Base-by-base conservation (phyloP, 2,113 vertebrate genomes). In the Notiomystis cincta region DNA sequence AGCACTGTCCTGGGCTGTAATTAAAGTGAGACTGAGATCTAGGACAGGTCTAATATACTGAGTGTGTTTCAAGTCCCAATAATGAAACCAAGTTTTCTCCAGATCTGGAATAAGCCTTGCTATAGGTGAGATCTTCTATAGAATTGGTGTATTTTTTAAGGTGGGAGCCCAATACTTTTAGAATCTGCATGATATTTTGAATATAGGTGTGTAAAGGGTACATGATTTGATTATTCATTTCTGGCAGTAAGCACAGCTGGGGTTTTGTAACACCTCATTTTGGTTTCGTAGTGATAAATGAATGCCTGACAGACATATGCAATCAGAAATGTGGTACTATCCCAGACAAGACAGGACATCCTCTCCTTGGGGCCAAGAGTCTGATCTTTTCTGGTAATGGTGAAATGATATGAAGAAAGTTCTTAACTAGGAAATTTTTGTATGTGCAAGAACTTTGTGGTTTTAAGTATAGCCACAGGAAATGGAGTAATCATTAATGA, bases 301-400 rank as follows among this genome's bases (percentile, higher is more conserved):
- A 25, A 69, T 75, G 24, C 28, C 44, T 80, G 75, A 66, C 7
- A 23, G 54, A 30, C 9, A 16, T 11, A 18, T 10, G 6, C 0
- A 0, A 40, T 17, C n/a, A 44, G 70, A 87, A 95, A 72, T 72
- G 30, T 0, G 0, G 7, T 69, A 1, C 0, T 37, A 33, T 40
- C 35, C 24, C 62, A 65, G 66, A 44, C 57, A 85, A 90, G 40
- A 65, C 22, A 58, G 58, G 35, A 57, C 73, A 73, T 85, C 65
- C 28, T 87, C 70, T 87, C 45, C 61, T 50, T 54, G 27, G 40
- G 12, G 53, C 15, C 27, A 53, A 45, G 31, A 40, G 8, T 38
- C 38, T 87, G 57, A 45, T 57, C 44, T 51, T 90, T 65, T 35
- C 28, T 82, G 13, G 21, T 57, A 53, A 64, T 20, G 42, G 7